A percentile compares a stretch with the other conserved stretches of the same genome.
Conservation (phyloP, 2,888 invertebrate genomes). For the Operophtera brumata region DNA sequence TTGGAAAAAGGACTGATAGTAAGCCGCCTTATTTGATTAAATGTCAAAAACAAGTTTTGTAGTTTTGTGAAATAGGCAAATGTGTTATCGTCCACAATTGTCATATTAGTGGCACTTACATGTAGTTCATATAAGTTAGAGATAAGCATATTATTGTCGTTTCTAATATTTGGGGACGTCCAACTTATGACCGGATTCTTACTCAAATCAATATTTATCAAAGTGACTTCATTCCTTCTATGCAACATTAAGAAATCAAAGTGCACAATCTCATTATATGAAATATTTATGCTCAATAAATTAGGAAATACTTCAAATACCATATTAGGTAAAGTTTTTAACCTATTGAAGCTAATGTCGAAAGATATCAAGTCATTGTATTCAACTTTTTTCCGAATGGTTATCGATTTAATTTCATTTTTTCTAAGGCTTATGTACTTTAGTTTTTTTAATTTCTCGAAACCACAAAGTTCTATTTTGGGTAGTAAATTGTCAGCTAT, state of each 20-base stretch:
- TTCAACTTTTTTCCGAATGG: constrained; percentile 60
- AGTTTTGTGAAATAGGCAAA: constrained; percentile 88
- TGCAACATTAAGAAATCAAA: constrained; percentile 64
- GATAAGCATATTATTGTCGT: constrained; percentile 61
- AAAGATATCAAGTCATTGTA: constrained; percentile 60
- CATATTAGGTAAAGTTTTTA: constrained; percentile 57
- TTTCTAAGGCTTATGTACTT: constrained; percentile 67
- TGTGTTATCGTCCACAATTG: constrained; percentile 83
- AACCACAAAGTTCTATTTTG: constrained; percentile 84
- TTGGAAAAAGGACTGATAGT: constrained; percentile 91
- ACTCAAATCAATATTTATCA: constrained; percentile 70
- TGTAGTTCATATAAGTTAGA: constrained; percentile 70
- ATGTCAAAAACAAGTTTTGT: constrained; percentile 87
- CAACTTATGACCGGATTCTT: constrained; percentile 66
- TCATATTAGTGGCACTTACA: constrained; percentile 67
- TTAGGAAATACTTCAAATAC: constrained; percentile 71
- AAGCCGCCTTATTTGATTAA: constrained; percentile 88
- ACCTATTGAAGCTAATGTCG: constrained; percentile 68
- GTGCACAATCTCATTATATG: constrained; percentile 64
- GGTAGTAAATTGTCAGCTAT: constrained; percentile 85
- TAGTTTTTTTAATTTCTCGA: constrained; percentile 62
- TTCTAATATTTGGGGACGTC: constrained; percentile 48
- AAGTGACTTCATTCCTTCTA: constrained; percentile 52
- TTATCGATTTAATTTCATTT: constrained; percentile 68
- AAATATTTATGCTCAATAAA: constrained; percentile 68